phyloP scores from a whole-genome alignment of 2,797 vertebrate species.

The Peromyscus eremicus region DNA sequence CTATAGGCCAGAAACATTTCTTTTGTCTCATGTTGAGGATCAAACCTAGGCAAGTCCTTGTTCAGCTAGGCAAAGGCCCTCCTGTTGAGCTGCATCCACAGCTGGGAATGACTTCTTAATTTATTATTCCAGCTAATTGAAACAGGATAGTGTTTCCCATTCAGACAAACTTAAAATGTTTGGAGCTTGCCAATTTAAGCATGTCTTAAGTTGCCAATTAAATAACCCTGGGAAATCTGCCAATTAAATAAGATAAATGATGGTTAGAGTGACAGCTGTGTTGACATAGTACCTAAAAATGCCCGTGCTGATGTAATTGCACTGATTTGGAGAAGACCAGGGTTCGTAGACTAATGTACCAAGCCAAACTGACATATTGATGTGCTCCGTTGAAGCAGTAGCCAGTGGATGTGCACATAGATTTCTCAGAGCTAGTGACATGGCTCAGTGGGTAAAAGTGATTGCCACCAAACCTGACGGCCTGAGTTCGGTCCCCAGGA shows the following conservation, averaged over 20 bases:
- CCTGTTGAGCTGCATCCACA: neutral
- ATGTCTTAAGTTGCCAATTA: conserved; percentile 46
- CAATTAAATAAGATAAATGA: conserved; percentile 57
- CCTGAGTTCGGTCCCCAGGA: neutral
- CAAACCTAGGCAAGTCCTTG: neutral
- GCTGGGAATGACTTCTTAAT: conserved; percentile 4
- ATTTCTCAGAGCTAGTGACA: neutral
- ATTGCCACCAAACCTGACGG: neutral
- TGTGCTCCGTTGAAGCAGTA: neutral
- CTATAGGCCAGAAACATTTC: conserved; percentile 7
- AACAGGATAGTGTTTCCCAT: conserved; percentile 31
- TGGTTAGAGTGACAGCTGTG: conserved; percentile 22
- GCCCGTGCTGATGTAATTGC: neutral
- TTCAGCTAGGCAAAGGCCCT: neutral
- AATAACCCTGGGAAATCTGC: conserved; percentile 53
- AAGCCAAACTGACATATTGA: neutral
- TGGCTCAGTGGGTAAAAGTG: neutral
- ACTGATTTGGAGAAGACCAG: neutral
- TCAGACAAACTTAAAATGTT: conserved; percentile 55
- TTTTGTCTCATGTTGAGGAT: neutral
- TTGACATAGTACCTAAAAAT: conserved; percentile 21
- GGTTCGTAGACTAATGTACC: neutral
- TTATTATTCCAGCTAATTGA: conserved; percentile 39
- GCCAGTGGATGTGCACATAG: neutral
- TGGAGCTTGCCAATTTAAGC: conserved; percentile 47